Base-by-base conservation (phyloP, 2,797 vertebrate species). In the Amblyopsis hoosieri region DNA sequence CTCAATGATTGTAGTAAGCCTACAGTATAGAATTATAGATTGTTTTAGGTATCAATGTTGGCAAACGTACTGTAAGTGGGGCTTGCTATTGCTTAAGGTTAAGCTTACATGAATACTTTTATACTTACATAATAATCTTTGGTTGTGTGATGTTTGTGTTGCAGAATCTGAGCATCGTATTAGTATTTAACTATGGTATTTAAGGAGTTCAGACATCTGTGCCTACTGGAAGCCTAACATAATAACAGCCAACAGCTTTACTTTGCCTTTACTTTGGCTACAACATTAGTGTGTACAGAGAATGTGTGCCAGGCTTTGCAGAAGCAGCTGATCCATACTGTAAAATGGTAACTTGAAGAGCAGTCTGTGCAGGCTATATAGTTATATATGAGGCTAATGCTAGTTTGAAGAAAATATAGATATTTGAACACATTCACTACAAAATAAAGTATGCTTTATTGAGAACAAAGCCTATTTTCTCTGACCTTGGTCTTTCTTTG, bases 91-190 rank as follows among this genome's bases (percentile, higher is more conserved):
- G 23, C 29, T 54, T 29, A 62, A 54, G 60, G 42, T 63, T 54
- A 63, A 45, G 60, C 42, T 62, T 29, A 51, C 6, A 42, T 13
- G n/a, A 47, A 12, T 29, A 63, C 61, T 29, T 29, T 3, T 29
- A 29, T 29, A 29, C 23, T 29, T 29, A 23, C 23, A 23, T 23
- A 63, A 45, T n/a, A 23, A 7, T 12, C 13, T 23, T 54, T 54
- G 54, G 52, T 54, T 47, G 13, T 46, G 14, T 42, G 37, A 54
- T 29, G 50, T 45, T n/a, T 23, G 37, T 53, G 50, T 53, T 15
- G 3, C 17, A 19, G 42, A 9, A 11, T 13, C 23, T n/a, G 23
- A 19, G 23, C 12, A 19, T 31, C 15, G 2, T 45, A 45, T 17
- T 19, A 45, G 42, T 19, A 29, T 29, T 29, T 29, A 29, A 29